A percentile compares a stretch with the other conserved stretches of the same genome.
Evolutionary conservation across 2,113 vertebrate species (phyloP).

Genomic region (Sigmodon hispidus): DNA sequence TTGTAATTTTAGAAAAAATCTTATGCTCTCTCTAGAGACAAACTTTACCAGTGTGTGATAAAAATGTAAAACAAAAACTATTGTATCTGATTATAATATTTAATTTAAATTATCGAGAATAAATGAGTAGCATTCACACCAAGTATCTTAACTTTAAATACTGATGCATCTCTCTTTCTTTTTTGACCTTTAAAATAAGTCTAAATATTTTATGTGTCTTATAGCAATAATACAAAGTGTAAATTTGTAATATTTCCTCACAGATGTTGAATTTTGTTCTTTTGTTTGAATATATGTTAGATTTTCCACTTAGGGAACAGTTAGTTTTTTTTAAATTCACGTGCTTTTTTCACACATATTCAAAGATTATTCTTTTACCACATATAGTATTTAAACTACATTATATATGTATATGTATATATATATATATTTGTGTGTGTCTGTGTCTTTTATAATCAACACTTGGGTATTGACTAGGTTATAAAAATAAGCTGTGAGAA

Average conservation of each 20-base stretch:
- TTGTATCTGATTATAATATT: not conserved
- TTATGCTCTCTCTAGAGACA: not conserved
- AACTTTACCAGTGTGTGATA: not conserved
- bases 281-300: not conserved
- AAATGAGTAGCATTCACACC: not conserved
- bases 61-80: not conserved
- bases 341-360: not conserved
- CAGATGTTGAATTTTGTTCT: not conserved
- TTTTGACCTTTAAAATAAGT: conserved; percentile 12
- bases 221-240: not conserved
- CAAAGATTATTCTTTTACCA: not conserved
- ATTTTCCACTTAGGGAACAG: not conserved
- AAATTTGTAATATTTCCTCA: not conserved
- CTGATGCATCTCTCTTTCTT: not conserved
- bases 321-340: not conserved
- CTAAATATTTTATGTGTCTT: not conserved
- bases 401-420: too few relatives aligned
- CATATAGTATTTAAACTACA: not conserved
- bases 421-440: too few relatives aligned
- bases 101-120: not conserved
- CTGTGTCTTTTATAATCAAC: not conserved
- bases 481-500: conserved; percentile 15
- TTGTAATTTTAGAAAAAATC: conserved; percentile 38
- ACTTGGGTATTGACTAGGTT: not conserved
- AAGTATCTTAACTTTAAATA: conserved; percentile 31